Evolutionary conservation across 1,140 invertebrate species (phyloP), one percentile per base, ranked within the genome.

Genomic region (Drosophila nikananu): DNA sequence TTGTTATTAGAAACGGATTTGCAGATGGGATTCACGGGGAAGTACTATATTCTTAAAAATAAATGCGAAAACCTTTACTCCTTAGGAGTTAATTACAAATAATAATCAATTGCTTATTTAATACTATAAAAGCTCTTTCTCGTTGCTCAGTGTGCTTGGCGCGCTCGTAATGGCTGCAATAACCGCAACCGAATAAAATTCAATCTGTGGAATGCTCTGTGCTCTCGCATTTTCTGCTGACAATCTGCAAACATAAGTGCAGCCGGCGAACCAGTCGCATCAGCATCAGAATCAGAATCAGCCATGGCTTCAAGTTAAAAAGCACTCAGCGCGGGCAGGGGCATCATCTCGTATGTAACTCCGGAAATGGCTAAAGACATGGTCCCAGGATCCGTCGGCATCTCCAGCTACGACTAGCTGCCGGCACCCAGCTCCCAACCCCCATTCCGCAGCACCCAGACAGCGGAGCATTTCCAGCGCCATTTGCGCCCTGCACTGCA

Each of bases 121-220:
- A 32, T 12, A 12, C 9, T 32, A 4, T 32, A 10, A 39, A 17
- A 39, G 37, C 13, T 39, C n/a, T n/a, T n/a, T n/a, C n/a, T n/a
- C n/a, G n/a, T n/a, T n/a, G n/a, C n/a, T n/a, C n/a, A n/a, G n/a
- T 65, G 63, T 21, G 12, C 39, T 44, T 25, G 48, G n/a, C 75
- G 46, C 49, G 58, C 44, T 83, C 58, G 70, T 71, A 86, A 81
- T 86, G 75, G 81, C 46, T 76, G 72, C 81, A 86, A 83, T 72
- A 84, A 80, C 80, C 76, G 74, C 82, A 90, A 71, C 68, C 78
- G 65, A 87, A 87, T 91, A 83, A 91, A 91, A 87, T 84, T 87
- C 78, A 91, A 91, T 91, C 78, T 86, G 71, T 73, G 72, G 76
- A 81, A 81, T 91, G 78, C 73, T 91, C 77, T 86, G 70, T 68